Percentiles rank a stretch among this genome's conserved stretches.
Evolutionary conservation across 1,140 invertebrate species (phyloP).

Genomic region (Halyomorpha halys): DNA sequence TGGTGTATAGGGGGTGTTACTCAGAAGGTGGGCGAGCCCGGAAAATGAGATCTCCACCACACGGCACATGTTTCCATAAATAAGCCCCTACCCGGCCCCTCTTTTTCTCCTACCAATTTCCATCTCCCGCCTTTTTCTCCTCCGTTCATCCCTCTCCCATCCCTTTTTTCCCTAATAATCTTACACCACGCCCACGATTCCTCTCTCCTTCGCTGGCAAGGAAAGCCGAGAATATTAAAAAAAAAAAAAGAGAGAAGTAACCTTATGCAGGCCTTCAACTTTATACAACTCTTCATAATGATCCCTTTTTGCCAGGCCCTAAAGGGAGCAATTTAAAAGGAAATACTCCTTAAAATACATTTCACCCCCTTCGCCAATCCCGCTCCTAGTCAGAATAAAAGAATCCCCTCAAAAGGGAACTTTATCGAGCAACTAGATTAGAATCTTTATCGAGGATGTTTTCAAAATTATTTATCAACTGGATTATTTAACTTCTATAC

Average conservation of each 20-base stretch:
- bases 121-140: neutral
- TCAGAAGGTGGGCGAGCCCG: neutral
- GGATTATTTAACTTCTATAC: too few relatives aligned
- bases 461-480: too few relatives aligned
- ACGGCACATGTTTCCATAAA: conserved; percentile 11
- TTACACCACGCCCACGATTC: neutral
- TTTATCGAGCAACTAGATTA: too few relatives aligned
- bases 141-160: neutral
- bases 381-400: conserved; percentile 7
- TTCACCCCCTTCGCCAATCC: conserved; percentile 1
- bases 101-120: too few relatives aligned
- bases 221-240: conserved; percentile 4
- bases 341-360: conserved; percentile 19
- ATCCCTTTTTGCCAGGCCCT: neutral
- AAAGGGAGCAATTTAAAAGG: conserved; percentile 17
- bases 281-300: conserved; percentile 18
- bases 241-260: conserved; percentile 4
- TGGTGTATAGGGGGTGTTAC: neutral
- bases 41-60: conserved; percentile 1
- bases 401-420: conserved; percentile 1
- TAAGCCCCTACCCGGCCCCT: neutral
- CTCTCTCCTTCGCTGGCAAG: neutral
- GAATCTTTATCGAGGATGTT: too few relatives aligned
- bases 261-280: conserved; percentile 18
- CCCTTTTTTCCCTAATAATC: conserved; percentile 1